Conservation (phyloP, 2,113 vertebrate species). For the Alligator mississippiensis region DNA sequence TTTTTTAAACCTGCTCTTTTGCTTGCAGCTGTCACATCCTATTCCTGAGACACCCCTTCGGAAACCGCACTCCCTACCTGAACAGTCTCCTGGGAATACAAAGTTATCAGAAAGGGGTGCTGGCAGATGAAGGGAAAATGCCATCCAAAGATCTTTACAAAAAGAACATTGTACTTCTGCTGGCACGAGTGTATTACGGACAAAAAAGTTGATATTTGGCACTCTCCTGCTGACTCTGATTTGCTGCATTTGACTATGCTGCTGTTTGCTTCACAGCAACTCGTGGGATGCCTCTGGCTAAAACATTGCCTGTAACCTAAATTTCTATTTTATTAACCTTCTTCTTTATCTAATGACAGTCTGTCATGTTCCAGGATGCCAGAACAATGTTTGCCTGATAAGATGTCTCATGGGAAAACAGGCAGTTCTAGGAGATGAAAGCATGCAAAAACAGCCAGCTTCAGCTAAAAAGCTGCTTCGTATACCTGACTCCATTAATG, state of each 20-base stretch:
- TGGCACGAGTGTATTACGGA: neutral
- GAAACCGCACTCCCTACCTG: neutral
- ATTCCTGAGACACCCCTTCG: neutral
- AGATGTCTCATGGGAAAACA: constrained; percentile 53
- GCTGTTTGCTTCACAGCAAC: constrained; percentile 28
- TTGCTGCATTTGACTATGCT: constrained; percentile 42
- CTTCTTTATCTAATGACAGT: constrained; percentile 73
- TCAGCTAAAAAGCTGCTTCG: constrained; percentile 44
- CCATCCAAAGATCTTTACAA: neutral
- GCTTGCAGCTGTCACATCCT: no score
- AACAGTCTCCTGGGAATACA: neutral
- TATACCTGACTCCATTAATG: constrained; percentile 38
- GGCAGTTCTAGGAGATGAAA: constrained; percentile 60
- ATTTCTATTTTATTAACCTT: constrained; percentile 75
- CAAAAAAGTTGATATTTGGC: constrained; percentile 2
- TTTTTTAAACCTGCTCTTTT: neutral
- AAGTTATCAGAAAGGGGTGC: neutral
- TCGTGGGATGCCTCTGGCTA: constrained; percentile 53
- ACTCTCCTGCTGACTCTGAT: constrained; percentile 24
- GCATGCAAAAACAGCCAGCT: constrained; percentile 28
- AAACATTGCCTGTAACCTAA: constrained; percentile 61
- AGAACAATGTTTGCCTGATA: constrained; percentile 68
- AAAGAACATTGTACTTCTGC: neutral
- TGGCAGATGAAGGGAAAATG: neutral
- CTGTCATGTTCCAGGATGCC: constrained; percentile 69